These are phyloP conservation scores for Coregonus ussuriensis DNA, from an alignment of 2,797 vertebrate species.

Conservation along the genomic window DNA sequence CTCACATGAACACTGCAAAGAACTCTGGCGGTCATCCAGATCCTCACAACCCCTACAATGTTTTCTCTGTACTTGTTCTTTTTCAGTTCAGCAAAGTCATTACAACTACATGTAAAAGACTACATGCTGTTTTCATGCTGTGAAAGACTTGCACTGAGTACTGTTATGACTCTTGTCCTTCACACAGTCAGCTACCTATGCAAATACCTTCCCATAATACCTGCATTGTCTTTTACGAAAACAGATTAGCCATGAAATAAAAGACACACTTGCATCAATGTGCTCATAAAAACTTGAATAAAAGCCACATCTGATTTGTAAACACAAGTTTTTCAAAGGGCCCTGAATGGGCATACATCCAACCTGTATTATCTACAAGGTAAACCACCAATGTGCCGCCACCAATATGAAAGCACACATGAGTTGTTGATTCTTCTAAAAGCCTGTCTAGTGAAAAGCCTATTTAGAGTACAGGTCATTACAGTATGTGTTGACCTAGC, in stretches of 20 bases:
- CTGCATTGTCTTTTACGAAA: not conserved
- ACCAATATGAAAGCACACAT: conserved; percentile 16
- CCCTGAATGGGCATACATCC: not conserved
- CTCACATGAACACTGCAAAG: not conserved
- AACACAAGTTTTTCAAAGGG: not conserved
- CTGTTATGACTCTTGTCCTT: not conserved
- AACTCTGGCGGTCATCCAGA: not conserved
- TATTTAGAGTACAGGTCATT: not conserved
- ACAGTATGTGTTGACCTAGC: conserved; percentile 15
- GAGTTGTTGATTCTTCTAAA: conserved; percentile 12
- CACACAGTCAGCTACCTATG: not conserved
- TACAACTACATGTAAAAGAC: not conserved
- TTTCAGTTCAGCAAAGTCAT: not conserved
- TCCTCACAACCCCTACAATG: not conserved
- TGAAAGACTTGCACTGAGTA: not conserved
- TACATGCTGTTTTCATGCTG: not conserved
- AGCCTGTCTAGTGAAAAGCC: not conserved
- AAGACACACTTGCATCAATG: not conserved
- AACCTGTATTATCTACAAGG: not conserved
- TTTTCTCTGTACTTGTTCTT: not conserved
- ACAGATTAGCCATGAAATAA: not conserved
- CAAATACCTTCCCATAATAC: not conserved
- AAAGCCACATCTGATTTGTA: not conserved
- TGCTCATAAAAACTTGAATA: not conserved
- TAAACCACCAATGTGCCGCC: not conserved